Evolutionary conservation across 2,113 vertebrate species (phyloP).

Genomic region (Micronycteris hirsuta): DNA sequence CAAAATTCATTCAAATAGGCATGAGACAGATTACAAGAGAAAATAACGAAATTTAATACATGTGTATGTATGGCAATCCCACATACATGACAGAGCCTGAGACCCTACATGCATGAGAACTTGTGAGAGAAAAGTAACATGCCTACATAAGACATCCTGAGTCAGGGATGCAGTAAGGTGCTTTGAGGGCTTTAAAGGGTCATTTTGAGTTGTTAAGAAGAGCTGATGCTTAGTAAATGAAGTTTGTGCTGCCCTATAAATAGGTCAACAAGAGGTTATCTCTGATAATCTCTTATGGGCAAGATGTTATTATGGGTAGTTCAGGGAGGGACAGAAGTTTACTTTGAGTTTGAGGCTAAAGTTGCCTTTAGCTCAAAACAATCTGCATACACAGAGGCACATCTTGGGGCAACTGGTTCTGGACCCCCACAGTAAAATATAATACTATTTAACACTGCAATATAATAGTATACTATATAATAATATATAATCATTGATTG

Average conservation of each 20-base stretch:
- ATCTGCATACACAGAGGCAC: neutral
- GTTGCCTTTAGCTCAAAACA: neutral
- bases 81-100: neutral
- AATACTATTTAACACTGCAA: neutral
- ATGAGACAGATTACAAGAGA: neutral
- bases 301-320: neutral
- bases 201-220: neutral
- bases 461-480: neutral
- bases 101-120: too few species aligned
- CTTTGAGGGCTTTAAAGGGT: too few species aligned
- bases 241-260: neutral
- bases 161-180: neutral
- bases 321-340: neutral
- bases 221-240: neutral
- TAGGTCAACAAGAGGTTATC: neutral
- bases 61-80: too few species aligned
- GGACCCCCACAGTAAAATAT: neutral
- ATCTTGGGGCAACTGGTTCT: too few species aligned
- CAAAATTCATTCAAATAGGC: neutral
- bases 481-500: neutral
- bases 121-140: neutral
- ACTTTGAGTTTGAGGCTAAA: neutral
- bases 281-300: neutral
- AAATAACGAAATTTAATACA: neutral
- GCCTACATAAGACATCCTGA: neutral